Percentiles rank a stretch among this genome's conserved stretches.
Conservation (phyloP, 30 jellyfish, hydroid and myxozoan genomes). For the Aurelia coerulea region DNA sequence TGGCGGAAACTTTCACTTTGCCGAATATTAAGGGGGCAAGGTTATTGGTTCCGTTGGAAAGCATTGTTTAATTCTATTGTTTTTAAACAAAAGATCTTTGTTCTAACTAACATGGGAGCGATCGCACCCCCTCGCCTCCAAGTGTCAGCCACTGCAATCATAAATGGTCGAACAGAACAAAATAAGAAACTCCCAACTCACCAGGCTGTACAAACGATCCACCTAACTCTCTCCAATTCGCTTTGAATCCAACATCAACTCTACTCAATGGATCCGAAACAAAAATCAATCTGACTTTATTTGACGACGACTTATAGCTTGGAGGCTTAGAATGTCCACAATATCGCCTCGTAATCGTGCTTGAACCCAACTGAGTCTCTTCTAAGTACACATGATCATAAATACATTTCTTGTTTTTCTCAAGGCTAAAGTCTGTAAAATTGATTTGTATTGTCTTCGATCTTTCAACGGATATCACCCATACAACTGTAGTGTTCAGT, state of each 20-base stretch:
- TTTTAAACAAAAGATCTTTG: too few species aligned
- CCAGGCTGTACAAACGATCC: constrained; percentile 14
- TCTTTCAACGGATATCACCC: constrained; percentile 39
- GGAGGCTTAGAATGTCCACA: constrained; percentile 73
- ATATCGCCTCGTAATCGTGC: constrained; percentile 33
- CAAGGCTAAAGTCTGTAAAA: constrained; percentile 56
- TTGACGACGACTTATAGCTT: constrained; percentile 35
- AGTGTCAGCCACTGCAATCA: too few species aligned
- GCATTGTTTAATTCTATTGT: too few species aligned
- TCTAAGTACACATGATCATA: constrained; percentile 64
- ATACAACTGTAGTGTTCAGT: constrained; percentile 53
- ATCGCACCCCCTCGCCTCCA: too few species aligned
- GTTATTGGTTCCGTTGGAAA: too few species aligned
- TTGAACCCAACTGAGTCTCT: constrained; percentile 39
- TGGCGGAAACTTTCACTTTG: too few species aligned
- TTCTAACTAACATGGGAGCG: too few species aligned
- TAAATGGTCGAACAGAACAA: too few species aligned
- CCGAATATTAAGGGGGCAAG: too few species aligned
- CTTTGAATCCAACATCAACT: constrained; percentile 68
- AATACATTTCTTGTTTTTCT: constrained; percentile 60
- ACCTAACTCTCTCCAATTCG: constrained; percentile 56
- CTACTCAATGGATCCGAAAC: constrained; percentile 45
- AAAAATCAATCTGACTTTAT: constrained; percentile 31
- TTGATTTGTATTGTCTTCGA: constrained; percentile 38
- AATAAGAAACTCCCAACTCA: neutral